Evolutionary conservation across 2,797 vertebrate species (phyloP).

Genomic region (Streptopelia turtur): DNA sequence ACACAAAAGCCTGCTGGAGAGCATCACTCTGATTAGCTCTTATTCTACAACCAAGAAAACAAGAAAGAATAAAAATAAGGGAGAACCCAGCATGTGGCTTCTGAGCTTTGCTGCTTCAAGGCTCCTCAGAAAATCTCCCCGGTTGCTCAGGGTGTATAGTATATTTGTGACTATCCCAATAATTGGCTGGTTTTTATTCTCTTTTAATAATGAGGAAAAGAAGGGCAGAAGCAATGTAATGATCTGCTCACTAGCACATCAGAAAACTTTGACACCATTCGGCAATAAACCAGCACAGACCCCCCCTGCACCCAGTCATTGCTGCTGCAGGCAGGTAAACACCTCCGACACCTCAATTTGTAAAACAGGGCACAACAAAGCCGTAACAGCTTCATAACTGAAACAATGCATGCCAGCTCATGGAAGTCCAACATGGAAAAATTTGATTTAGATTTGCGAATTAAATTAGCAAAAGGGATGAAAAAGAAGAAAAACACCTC

Average conservation of each 20-base stretch:
- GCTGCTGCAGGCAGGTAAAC: neutral
- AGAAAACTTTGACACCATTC: neutral
- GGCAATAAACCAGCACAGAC: neutral
- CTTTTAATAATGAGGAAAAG: neutral
- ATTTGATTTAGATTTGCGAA: slow-evolving; percentile 5
- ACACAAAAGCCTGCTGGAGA: slow-evolving; percentile 50
- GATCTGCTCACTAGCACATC: neutral
- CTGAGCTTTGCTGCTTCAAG: slow-evolving; percentile 13
- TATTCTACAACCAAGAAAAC: slow-evolving; percentile 30
- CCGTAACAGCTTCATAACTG: neutral
- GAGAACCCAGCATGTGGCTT: slow-evolving; percentile 24
- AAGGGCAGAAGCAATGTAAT: neutral
- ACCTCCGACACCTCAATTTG: fast-evolving
- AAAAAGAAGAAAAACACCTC: neutral
- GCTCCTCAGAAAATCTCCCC: neutral
- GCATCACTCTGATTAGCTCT: slow-evolving; percentile 44
- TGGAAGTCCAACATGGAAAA: neutral
- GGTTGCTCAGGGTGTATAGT: neutral
- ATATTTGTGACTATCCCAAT: neutral
- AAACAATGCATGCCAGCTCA: neutral
- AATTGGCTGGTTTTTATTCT: neutral
- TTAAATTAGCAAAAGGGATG: slow-evolving; percentile 18
- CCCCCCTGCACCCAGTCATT: fast-evolving
- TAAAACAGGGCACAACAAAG: neutral
- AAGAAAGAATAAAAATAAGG: slow-evolving; percentile 34